Evolutionary conservation across 2,113 vertebrate species (phyloP).

Genomic region (Myotis davidii): DNA sequence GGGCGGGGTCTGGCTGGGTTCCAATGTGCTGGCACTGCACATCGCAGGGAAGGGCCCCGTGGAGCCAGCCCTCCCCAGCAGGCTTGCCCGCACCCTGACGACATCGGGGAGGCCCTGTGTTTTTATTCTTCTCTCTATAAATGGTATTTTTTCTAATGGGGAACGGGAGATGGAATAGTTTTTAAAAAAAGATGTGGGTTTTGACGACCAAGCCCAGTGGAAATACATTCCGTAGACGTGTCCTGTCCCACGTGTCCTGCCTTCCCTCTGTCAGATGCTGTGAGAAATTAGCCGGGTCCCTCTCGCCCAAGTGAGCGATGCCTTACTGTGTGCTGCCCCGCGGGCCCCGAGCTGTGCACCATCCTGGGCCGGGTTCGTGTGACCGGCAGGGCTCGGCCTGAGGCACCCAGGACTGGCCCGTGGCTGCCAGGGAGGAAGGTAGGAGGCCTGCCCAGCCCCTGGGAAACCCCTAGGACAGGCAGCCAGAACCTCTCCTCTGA

Average conservation of each 20-base stretch:
- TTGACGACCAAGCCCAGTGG: not conserved
- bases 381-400: not conserved
- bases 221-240: not conserved
- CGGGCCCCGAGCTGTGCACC: not conserved
- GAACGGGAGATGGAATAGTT: slow-evolving; percentile 62
- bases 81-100: not conserved
- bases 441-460: not conserved
- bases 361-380: fast-evolving
- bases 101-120: not conserved
- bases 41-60: not conserved
- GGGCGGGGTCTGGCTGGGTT: not conserved
- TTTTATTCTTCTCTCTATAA: slow-evolving; percentile 50
- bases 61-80: not conserved
- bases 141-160: slow-evolving; percentile 66
- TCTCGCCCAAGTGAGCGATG: not conserved
- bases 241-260: not conserved
- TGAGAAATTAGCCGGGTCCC: fast-evolving
- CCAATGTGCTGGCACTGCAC: fast-evolving
- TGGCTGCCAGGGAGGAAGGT: no score
- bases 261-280: not conserved
- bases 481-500: not conserved
- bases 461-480: not conserved
- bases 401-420: not conserved
- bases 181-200: slow-evolving; percentile 46
- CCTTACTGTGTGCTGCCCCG: no score